phyloP scores from a whole-genome alignment of 2,888 invertebrate genomes.

The Acleris holmiana region DNA sequence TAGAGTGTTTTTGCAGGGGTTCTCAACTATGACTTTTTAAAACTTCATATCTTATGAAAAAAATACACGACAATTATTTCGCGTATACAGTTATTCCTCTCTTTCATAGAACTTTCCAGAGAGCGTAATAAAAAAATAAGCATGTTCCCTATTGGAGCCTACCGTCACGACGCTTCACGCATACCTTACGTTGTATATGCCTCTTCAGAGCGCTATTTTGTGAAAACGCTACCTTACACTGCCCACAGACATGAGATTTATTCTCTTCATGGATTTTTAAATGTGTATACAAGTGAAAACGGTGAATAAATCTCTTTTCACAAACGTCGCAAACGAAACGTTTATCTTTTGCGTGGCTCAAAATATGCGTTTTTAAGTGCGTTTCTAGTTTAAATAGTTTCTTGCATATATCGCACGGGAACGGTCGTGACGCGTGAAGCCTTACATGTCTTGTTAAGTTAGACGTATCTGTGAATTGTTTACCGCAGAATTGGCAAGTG shows the following conservation, averaged over 20 bases:
- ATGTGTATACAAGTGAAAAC: not conserved
- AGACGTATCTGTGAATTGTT: not conserved
- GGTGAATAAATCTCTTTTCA: not conserved
- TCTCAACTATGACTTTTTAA: too few relatives aligned
- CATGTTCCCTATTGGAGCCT: too few relatives aligned
- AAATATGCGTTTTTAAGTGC: not conserved
- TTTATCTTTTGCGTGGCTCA: not conserved
- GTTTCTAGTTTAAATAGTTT: not conserved
- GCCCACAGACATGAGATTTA: not conserved
- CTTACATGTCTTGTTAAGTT: not conserved
- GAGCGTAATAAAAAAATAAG: too few relatives aligned
- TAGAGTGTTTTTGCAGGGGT: too few relatives aligned
- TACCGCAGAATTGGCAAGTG: not conserved
- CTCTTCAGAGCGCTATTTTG: not conserved
- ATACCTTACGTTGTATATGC: not conserved
- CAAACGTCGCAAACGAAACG: not conserved
- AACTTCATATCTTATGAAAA: too few relatives aligned
- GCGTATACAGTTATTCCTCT: too few relatives aligned
- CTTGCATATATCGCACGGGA: not conserved
- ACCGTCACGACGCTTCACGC: not conserved
- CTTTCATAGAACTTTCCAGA: too few relatives aligned
- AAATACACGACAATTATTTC: too few relatives aligned
- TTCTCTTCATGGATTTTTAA: not conserved
- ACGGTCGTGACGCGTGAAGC: not conserved
- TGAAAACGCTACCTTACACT: not conserved